Conservation (phyloP, 1,140 invertebrate genomes). For the Zaprionus inermis region DNA sequence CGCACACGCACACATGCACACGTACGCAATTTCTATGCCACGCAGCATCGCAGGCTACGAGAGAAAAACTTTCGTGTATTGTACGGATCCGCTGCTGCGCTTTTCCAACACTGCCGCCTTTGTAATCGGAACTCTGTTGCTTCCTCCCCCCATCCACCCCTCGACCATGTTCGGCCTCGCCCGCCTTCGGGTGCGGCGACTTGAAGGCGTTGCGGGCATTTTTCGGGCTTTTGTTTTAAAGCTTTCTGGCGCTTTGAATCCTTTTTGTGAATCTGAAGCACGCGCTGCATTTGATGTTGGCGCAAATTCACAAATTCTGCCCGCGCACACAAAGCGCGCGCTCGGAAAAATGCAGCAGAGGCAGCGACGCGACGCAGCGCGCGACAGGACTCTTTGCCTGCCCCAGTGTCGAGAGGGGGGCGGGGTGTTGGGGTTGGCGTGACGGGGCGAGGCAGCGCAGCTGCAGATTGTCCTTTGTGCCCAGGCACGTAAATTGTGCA, state of each 20-base stretch:
- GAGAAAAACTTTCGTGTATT: constrained; percentile 39
- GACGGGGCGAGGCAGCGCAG: neutral
- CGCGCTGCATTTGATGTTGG: constrained; percentile 73
- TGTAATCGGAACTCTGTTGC: constrained; percentile 31
- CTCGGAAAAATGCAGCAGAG: neutral
- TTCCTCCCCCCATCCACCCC: neutral
- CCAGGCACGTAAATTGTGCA: constrained; percentile 49
- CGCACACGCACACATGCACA: constrained; percentile 18
- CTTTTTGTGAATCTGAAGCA: constrained; percentile 67
- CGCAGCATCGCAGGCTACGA: neutral
- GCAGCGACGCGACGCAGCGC: neutral
- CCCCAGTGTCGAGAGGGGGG: neutral
- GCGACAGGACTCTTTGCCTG: neutral
- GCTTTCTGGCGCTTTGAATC: constrained; percentile 53
- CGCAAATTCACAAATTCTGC: constrained; percentile 63
- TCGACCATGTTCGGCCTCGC: too few relatives aligned
- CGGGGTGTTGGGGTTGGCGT: neutral
- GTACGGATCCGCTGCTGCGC: constrained; percentile 44
- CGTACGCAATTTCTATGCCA: constrained; percentile 43
- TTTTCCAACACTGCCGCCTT: constrained; percentile 35
- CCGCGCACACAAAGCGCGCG: neutral
- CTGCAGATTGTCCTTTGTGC: constrained; percentile 45
- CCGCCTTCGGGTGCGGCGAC: too few relatives aligned
- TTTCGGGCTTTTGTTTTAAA: constrained; percentile 62
- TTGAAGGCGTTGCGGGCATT: constrained; percentile 53